A percentile compares a stretch with the other conserved stretches of the same genome.
Evolutionary conservation across 2,113 vertebrate species (phyloP).

Genomic region (Ellobius talpinus): DNA sequence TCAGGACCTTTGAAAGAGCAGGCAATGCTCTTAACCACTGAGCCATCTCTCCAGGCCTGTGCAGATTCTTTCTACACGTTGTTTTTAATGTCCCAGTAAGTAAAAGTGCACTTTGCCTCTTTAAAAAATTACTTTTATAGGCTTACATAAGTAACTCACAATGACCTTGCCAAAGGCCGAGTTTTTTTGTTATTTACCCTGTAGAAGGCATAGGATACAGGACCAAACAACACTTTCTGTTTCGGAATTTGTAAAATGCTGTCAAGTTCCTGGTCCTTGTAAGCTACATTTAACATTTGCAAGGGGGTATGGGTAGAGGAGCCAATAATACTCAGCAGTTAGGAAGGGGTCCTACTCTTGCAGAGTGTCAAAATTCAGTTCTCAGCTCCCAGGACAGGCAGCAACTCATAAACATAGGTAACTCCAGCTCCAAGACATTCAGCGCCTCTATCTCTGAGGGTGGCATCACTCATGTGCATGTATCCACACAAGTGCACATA

Average conservation of each 20-base stretch:
- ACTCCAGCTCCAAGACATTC: too few species aligned
- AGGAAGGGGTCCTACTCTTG: neutral
- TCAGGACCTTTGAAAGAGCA: too few species aligned
- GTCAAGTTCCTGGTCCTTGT: neutral
- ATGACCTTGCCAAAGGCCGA: constrained; percentile 33
- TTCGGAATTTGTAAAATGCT: constrained; percentile 1
- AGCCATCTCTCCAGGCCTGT: too few species aligned
- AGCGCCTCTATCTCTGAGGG: neutral
- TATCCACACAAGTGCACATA: too few species aligned
- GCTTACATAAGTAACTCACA: neutral
- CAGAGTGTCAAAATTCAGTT: neutral
- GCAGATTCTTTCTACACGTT: constrained; percentile 27
- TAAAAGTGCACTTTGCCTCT: neutral
- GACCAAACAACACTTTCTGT: neutral
- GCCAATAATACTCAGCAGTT: neutral
- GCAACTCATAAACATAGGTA: neutral
- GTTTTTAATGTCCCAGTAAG: neutral
- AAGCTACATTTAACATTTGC: neutral
- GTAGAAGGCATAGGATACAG: neutral
- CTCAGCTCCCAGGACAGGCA: neutral
- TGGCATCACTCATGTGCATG: neutral
- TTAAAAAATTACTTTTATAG: neutral
- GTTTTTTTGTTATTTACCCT: neutral
- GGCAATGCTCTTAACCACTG: too few species aligned
- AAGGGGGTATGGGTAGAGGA: neutral